Evolutionary conservation across 2,888 invertebrate genomes (phyloP).

Genomic region (Gonocerus acuteangulatus): DNA sequence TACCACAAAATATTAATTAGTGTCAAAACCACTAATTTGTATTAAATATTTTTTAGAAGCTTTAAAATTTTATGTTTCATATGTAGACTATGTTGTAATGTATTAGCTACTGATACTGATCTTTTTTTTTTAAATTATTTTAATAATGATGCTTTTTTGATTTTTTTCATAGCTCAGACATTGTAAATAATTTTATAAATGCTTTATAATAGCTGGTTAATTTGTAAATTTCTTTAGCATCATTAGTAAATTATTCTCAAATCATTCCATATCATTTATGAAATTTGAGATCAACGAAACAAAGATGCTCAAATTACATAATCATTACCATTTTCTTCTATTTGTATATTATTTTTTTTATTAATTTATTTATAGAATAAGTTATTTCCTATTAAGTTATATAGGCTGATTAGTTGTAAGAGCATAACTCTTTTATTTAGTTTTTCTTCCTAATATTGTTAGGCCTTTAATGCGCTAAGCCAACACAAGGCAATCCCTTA

Average conservation of each 20-base stretch:
- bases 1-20: no score
- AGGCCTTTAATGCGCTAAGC: no score
- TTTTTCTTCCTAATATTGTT: no score
- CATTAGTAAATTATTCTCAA: conserved; percentile 2
- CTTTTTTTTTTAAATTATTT: no score
- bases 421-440: no score
- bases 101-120: background rate
- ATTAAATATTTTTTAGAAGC: conserved; percentile 14
- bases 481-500: no score
- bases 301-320: conserved; percentile 22
- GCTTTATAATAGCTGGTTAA: conserved; percentile 13
- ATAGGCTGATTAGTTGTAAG: conserved; percentile 1
- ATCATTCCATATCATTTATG: conserved; percentile 21
- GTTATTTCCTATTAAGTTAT: conserved; percentile 5
- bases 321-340: conserved; percentile 14
- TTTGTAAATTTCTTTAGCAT: conserved; percentile 7
- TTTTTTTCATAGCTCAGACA: background rate
- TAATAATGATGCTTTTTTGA: background rate
- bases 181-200: conserved; percentile 18
- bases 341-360: conserved; percentile 5
- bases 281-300: conserved; percentile 26
- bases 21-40: conserved; percentile 6
- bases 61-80: conserved; percentile 11
- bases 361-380: conserved; percentile 19
- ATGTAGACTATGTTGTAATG: background rate